Percentiles rank a stretch among this genome's conserved stretches.
These are phyloP conservation scores for Columbina picui DNA, from an alignment of 2,113 vertebrate genomes.

Conservation along the genomic window DNA sequence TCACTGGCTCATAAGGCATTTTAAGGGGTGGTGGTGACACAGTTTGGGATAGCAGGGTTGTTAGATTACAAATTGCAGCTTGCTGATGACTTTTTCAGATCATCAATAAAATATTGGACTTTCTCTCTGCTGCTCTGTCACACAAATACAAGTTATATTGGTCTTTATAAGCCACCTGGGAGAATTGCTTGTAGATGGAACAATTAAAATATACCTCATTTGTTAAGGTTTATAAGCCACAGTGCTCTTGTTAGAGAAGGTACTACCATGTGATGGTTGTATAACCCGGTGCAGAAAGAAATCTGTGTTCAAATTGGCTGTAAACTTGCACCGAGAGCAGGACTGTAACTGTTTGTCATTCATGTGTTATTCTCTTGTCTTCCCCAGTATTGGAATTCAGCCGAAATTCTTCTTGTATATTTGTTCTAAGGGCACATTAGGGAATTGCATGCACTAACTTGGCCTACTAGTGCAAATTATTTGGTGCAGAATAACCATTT, in stretches of 20 bases:
- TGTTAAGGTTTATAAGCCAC: slow-evolving; percentile 17
- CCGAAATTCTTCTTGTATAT: not conserved
- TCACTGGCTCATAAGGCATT: not conserved
- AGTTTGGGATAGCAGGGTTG: not conserved
- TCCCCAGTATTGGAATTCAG: accelerated
- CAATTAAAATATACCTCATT: slow-evolving; percentile 26
- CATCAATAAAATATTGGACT: not conserved
- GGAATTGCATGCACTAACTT: not conserved
- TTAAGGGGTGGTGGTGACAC: not conserved
- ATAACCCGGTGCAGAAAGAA: not conserved
- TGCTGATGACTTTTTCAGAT: not conserved
- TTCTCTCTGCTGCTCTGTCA: not conserved
- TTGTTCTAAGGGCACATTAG: not conserved
- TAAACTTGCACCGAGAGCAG: not conserved
- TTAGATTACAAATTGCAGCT: not conserved
- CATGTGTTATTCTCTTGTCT: not conserved
- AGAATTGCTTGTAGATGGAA: slow-evolving; percentile 32
- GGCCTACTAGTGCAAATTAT: not conserved
- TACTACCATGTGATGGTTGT: not conserved
- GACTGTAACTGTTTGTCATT: not conserved
- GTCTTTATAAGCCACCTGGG: not conserved
- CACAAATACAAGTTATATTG: not conserved
- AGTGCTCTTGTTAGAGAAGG: not conserved
- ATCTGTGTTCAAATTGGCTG: not conserved
- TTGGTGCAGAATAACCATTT: not conserved